These are phyloP conservation scores for Dolichoris vasculosae DNA, from an alignment of 1,140 invertebrate genomes.

Conservation along the genomic window DNA sequence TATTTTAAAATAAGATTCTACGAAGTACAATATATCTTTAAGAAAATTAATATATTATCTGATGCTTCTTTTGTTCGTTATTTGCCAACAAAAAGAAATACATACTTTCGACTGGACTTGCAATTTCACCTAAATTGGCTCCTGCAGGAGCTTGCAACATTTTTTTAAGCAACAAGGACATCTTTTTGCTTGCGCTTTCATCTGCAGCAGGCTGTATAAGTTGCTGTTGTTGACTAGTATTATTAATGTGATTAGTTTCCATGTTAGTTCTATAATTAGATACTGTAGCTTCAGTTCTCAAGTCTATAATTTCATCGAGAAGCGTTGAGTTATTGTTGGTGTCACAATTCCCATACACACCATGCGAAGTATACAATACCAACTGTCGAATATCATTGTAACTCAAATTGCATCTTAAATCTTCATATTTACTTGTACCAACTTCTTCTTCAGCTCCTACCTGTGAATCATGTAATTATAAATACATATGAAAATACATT, in stretches of 20 bases:
- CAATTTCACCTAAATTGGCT: conserved; percentile 68
- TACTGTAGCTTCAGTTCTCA: conserved; percentile 55
- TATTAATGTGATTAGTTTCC: conserved; percentile 47
- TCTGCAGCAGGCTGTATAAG: conserved; percentile 50
- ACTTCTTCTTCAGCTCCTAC: conserved; percentile 67
- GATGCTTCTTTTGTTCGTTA: not conserved
- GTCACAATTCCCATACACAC: conserved; percentile 60
- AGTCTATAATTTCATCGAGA: conserved; percentile 56
- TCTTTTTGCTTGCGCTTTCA: conserved; percentile 29
- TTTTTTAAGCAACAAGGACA: conserved; percentile 65
- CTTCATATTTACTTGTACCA: conserved; percentile 58
- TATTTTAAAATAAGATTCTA: not conserved
- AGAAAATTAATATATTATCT: not conserved
- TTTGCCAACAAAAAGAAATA: conserved; percentile 6
- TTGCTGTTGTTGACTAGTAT: conserved; percentile 49
- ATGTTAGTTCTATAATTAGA: conserved; percentile 46
- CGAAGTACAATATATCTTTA: not conserved
- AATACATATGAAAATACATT: not conserved
- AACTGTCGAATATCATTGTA: conserved; percentile 66
- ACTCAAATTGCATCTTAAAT: conserved; percentile 55
- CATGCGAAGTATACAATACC: conserved; percentile 58
- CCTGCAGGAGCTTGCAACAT: conserved; percentile 71
- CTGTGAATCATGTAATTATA: conserved; percentile 52
- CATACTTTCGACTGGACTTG: conserved; percentile 58
- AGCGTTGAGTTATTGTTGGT: conserved; percentile 59